Base-by-base conservation (phyloP, 1,140 invertebrate species). In the Micrasema longulum region DNA sequence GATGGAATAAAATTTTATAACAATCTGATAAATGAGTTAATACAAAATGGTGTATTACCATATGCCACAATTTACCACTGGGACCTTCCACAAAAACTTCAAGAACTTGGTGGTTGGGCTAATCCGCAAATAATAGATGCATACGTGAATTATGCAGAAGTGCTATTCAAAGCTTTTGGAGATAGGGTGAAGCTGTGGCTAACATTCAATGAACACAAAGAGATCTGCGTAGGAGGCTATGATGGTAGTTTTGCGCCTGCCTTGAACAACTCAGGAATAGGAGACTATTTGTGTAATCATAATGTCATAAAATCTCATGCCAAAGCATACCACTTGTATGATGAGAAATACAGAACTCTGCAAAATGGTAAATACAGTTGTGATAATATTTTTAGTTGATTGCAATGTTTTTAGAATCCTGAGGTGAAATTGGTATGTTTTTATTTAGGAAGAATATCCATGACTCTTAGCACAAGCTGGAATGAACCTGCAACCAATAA, bases 1-100 rank as follows among this genome's bases (percentile, higher is more conserved):
- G 76, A 81, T 36, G 89, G 88, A 11, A 76, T 91, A 14, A 66
- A 83, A 11, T 89, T 88, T 76, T 90, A 90, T 69, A 84, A 86
- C 26, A 74, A 82, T 20, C 65, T 90, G 0, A 85, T 90, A 35
- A 77, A 89, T 68, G 83, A 83, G 67, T 74, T 90, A 0, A 18
- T 80, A 9, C 73, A 70, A 6, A 81, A 86, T 45, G 70, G 74
- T 10, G 87, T 87, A 26, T 65, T 78, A 26, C 85, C 86, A 5
- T 71, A 86, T 47, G 80, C 88, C 0, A 89, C 87, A 1, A 69
- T 89, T 1, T 87, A 82, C 72, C 86, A 88, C 71, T 88, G 84
- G 83, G 87, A 88, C 73, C 78, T 86, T 43, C 87, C 87, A 0
- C 81, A 86, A 75, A 7, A 71, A 2, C 53, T 87, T 14, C 80